Percentiles rank a stretch among this genome's conserved stretches.
Conservation (phyloP, 2,888 invertebrate species). For the Chironomus riparius region DNA sequence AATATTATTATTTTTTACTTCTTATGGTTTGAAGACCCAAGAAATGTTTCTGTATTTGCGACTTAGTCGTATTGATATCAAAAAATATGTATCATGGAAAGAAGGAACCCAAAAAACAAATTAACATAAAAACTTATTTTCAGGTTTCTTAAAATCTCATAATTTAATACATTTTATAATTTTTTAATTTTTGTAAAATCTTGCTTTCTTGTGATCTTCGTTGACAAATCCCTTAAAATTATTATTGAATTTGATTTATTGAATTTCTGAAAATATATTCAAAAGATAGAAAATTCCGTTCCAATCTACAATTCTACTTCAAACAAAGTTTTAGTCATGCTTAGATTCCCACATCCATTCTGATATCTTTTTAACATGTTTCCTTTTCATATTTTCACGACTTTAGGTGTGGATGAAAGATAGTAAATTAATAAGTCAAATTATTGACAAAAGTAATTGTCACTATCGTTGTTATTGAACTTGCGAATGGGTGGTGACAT, state of each 20-base stretch:
- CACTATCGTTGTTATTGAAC: background rate
- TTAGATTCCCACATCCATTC: no score
- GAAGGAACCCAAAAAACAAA: background rate
- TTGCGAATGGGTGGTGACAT: no score
- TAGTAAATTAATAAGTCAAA: background rate
- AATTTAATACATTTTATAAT: background rate
- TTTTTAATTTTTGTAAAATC: background rate
- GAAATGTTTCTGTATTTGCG: background rate
- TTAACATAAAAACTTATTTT: background rate
- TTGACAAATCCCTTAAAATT: background rate
- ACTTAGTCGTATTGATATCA: background rate
- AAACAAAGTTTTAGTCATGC: no score
- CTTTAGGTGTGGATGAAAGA: no score
- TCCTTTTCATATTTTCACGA: no score
- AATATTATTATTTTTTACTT: background rate
- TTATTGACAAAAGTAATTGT: constrained; percentile 1
- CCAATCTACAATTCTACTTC: no score
- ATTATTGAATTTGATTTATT: no score
- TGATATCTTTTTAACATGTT: no score
- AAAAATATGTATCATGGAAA: background rate
- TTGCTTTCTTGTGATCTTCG: background rate
- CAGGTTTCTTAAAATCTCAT: background rate
- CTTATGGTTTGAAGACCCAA: background rate
- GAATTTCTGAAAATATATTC: no score
- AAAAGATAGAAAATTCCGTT: no score